Evolutionary conservation across 2,888 invertebrate genomes (phyloP).

Genomic region (Lochmaea capreae): DNA sequence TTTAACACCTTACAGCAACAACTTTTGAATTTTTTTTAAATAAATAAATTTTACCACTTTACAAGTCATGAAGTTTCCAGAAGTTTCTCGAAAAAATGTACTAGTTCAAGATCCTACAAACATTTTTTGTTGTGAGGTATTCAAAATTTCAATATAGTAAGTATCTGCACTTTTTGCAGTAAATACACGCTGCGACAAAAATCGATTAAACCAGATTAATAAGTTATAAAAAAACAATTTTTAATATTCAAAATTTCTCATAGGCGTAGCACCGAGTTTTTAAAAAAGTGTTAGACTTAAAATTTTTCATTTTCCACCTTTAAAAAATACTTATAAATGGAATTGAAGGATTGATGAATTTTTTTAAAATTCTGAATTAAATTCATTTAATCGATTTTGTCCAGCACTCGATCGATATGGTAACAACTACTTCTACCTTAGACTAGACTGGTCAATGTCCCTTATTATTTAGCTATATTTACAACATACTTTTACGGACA

Average conservation of each 20-base stretch:
- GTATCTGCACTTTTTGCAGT: constrained; percentile 36
- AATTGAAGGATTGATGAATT: background rate
- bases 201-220: constrained; percentile 2
- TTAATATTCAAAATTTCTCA: no score
- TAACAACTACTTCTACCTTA: constrained; percentile 21
- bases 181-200: constrained; percentile 19
- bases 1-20: background rate
- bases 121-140: background rate
- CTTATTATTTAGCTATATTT: constrained; percentile 26
- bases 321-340: no score
- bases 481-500: constrained; percentile 25
- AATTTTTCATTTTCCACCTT: no score
- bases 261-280: no score
- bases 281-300: no score
- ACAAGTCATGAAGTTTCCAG: no score
- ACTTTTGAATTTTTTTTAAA: no score
- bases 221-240: background rate
- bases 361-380: background rate
- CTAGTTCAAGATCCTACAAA: no score
- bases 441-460: constrained; percentile 44
- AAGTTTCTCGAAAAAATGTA: no score
- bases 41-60: background rate
- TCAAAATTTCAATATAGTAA: constrained; percentile 16
- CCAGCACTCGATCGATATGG: background rate
- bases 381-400: background rate